Conservation (phyloP, 1,140 invertebrate genomes). For the Parapsyche elsis region DNA sequence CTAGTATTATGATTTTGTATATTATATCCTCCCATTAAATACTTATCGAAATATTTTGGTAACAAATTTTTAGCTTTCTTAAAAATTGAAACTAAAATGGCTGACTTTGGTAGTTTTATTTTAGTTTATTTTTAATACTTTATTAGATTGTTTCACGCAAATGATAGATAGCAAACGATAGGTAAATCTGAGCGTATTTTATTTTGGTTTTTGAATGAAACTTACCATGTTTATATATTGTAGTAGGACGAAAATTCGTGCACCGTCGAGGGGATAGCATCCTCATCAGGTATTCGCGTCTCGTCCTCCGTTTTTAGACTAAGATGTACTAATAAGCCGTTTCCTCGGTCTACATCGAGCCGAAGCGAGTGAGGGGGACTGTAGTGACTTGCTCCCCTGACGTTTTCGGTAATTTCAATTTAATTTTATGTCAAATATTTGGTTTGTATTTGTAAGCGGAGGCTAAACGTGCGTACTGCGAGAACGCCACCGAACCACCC, state of each 20-base stretch:
- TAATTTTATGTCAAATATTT: constrained; percentile 51
- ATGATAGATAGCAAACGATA: too few relatives aligned
- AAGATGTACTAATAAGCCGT: constrained; percentile 19
- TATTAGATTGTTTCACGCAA: too few relatives aligned
- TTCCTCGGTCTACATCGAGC: neutral
- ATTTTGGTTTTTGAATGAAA: too few relatives aligned
- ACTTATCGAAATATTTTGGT: too few relatives aligned
- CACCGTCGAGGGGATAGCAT: neutral
- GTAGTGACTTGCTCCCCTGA: neutral
- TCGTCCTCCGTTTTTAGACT: neutral
- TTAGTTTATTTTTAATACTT: too few relatives aligned
- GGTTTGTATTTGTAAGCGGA: constrained; percentile 49
- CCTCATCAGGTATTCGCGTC: constrained; percentile 23
- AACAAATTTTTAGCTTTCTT: too few relatives aligned
- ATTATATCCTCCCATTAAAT: too few relatives aligned
- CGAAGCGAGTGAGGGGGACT: neutral
- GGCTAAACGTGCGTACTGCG: constrained; percentile 30
- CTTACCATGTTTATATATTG: neutral
- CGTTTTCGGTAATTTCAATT: constrained; percentile 40
- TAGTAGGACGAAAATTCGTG: neutral
- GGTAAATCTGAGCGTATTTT: too few relatives aligned
- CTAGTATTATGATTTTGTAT: too few relatives aligned
- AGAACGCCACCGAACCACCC: neutral
- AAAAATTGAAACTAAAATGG: too few relatives aligned
- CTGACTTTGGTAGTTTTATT: too few relatives aligned